Percentiles rank a stretch among this genome's conserved stretches.
Evolutionary conservation across 2,888 invertebrate genomes (phyloP).

Genomic region (Miltochrista miniata): DNA sequence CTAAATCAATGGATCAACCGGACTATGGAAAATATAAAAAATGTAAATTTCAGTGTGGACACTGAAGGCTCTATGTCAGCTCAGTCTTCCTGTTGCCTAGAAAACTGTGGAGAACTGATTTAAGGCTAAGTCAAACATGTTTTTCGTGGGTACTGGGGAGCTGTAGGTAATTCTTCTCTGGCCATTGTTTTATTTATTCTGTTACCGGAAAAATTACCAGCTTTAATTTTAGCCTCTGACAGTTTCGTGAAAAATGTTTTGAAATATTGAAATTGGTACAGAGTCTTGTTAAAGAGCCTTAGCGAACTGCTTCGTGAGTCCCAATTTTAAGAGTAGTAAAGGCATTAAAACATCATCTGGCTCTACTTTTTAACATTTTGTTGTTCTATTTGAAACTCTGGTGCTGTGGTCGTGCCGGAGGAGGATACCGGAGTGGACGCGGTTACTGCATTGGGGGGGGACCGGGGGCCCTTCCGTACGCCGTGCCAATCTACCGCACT

Average conservation of each 20-base stretch:
- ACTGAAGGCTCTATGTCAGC: conserved; percentile 16
- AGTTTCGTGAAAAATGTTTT: conserved; percentile 21
- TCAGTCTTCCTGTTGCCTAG: conserved; percentile 22
- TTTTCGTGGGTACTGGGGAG: conserved; percentile 6
- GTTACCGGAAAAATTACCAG: conserved; percentile 24
- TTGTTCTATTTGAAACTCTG: no score
- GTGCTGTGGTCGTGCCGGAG: no score
- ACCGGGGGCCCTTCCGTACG: no score
- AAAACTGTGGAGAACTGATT: conserved; percentile 24
- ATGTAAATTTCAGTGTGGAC: no score
- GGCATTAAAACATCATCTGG: conserved; percentile 16
- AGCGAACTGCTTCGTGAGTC: conserved; percentile 22
- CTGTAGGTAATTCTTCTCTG: not conserved
- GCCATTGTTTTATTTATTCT: conserved; percentile 3
- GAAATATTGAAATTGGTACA: conserved; percentile 23
- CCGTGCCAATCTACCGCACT: no score
- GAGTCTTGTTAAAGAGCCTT: conserved; percentile 20
- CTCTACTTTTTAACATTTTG: no score
- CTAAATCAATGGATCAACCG: no score
- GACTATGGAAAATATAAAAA: no score
- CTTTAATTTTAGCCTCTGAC: conserved; percentile 13
- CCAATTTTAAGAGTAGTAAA: conserved; percentile 26
- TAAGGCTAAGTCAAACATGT: conserved; percentile 16
- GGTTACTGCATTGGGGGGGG: no score
- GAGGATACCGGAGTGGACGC: no score